These are phyloP conservation scores for Micromussa lordhowensis DNA, from an alignment of 92 coral and sea anemone genomes.

Conservation along the genomic window DNA sequence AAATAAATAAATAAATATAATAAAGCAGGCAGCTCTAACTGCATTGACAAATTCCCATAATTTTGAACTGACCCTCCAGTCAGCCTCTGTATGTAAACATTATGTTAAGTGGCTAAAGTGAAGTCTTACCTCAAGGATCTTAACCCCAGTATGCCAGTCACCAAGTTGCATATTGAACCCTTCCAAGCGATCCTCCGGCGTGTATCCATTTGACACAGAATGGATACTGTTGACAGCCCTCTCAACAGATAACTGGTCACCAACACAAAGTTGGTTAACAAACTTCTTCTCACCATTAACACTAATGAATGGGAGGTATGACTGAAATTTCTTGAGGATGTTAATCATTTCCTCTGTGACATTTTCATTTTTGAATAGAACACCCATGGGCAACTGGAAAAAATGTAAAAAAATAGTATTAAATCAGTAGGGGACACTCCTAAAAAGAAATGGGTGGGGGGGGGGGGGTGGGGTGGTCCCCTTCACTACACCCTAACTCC, in stretches of 20 bases:
- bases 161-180: constrained; percentile 48
- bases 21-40: no score
- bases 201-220: constrained; percentile 66
- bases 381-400: constrained; percentile 61
- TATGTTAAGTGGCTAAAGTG: no score
- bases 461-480: no score
- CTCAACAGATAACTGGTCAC: constrained; percentile 70
- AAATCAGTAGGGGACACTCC: no score
- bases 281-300: constrained; percentile 20
- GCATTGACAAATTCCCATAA: no score
- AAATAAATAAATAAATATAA: no score
- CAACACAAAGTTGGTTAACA: constrained; percentile 44
- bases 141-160: constrained; percentile 58
- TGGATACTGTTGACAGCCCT: constrained; percentile 68
- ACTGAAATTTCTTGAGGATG: constrained; percentile 54
- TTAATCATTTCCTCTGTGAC: constrained; percentile 49
- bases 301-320: constrained; percentile 36
- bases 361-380: constrained; percentile 64
- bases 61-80: no score
- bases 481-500: no score
- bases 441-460: no score
- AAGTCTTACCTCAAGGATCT: constrained; percentile 28
- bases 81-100: no score
- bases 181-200: constrained; percentile 60
- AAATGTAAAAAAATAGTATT: neutral